phyloP scores from a whole-genome alignment of 2,888 invertebrate genomes.

The Callimorpha dominula region DNA sequence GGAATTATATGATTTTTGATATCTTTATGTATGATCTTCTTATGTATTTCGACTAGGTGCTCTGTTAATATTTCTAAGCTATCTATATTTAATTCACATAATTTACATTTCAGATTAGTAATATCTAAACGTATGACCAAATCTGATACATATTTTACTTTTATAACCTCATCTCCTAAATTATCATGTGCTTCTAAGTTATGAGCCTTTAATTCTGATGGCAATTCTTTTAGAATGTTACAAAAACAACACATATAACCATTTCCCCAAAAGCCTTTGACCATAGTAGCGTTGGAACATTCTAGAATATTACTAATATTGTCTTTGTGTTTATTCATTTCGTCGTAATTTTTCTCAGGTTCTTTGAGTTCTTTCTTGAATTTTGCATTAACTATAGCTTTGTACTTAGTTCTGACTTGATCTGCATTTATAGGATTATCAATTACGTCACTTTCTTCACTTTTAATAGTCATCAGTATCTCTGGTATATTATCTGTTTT shows the following conservation, averaged over 20 bases:
- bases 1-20: slow-evolving; percentile 71
- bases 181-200: slow-evolving; percentile 46
- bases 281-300: slow-evolving; percentile 57
- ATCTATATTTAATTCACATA: slow-evolving; percentile 55
- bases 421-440: slow-evolving; percentile 27
- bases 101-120: slow-evolving; percentile 63
- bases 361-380: slow-evolving; percentile 34
- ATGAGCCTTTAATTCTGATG: slow-evolving; percentile 53
- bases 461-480: slow-evolving; percentile 15
- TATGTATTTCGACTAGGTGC: slow-evolving; percentile 61
- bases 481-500: slow-evolving; percentile 3
- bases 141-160: slow-evolving; percentile 46
- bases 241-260: slow-evolving; percentile 57
- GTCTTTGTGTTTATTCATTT: slow-evolving; percentile 53
- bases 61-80: slow-evolving; percentile 57
- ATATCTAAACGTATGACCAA: slow-evolving; percentile 69
- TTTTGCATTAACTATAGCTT: slow-evolving; percentile 35
- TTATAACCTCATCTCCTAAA: slow-evolving; percentile 28
- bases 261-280: slow-evolving; percentile 47
- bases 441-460: slow-evolving; percentile 15
- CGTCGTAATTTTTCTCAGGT: slow-evolving; percentile 28
- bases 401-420: slow-evolving; percentile 37
- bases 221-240: slow-evolving; percentile 31
- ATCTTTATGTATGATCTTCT: slow-evolving; percentile 56
- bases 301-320: slow-evolving; percentile 46